phyloP scores from a whole-genome alignment of 2,797 vertebrate genomes.

The Phrynocephalus guinanensis region DNA sequence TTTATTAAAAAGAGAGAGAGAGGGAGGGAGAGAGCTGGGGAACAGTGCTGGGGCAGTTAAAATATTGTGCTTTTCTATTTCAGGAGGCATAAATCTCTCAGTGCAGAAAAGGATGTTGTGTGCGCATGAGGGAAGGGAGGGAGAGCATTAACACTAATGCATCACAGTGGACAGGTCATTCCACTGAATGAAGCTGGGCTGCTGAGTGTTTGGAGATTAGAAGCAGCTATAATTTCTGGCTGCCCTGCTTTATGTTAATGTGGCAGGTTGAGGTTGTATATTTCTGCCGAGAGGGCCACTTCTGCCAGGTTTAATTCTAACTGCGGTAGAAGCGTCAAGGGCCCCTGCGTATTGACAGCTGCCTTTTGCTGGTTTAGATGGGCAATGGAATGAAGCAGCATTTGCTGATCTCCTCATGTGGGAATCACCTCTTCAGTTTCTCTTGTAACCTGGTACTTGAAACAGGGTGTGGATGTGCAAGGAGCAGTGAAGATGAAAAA shows the following conservation, averaged over 20 bases:
- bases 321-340: slow-evolving; percentile 78
- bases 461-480: slow-evolving; percentile 19
- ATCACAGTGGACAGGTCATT: slow-evolving; percentile 87
- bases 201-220: slow-evolving; percentile 88
- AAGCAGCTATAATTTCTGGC: slow-evolving; percentile 84
- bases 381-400: slow-evolving; percentile 35
- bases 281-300: slow-evolving; percentile 85
- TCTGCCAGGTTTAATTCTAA: slow-evolving; percentile 83
- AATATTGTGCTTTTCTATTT: slow-evolving; percentile 71
- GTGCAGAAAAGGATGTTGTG: slow-evolving; percentile 37
- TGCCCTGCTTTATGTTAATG: slow-evolving; percentile 89
- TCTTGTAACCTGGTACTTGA: slow-evolving; percentile 11
- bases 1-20: slow-evolving; percentile 26
- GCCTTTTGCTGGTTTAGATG: slow-evolving; percentile 76
- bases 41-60: slow-evolving; percentile 43
- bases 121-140: slow-evolving; percentile 18
- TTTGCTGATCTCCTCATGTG: slow-evolving; percentile 26
- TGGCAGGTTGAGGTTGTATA: slow-evolving; percentile 78
- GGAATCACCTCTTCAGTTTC: slow-evolving; percentile 35
- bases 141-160: slow-evolving; percentile 78
- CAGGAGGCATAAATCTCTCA: slow-evolving; percentile 72
- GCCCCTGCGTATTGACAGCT: slow-evolving; percentile 59
- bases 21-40: slow-evolving; percentile 5
- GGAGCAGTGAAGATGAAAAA: slow-evolving; percentile 1
- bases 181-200: slow-evolving; percentile 77